Conservation (phyloP, 2,888 invertebrate genomes). For the Ochlodes sylvanus region DNA sequence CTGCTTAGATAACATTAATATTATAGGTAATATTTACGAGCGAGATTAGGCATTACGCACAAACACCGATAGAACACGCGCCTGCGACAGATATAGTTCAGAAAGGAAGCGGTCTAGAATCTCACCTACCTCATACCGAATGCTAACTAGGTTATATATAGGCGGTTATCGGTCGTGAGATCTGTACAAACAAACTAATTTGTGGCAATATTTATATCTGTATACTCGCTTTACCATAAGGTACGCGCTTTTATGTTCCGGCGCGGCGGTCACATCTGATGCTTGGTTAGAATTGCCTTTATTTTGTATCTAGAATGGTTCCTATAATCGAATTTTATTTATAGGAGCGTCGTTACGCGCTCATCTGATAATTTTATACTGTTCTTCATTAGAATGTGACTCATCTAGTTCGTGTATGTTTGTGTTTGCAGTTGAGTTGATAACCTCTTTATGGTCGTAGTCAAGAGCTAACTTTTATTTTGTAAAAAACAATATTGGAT, state of each 20-base stretch:
- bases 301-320: slow-evolving; percentile 5
- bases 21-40: neutral
- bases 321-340: slow-evolving; percentile 31
- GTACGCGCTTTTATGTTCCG: slow-evolving; percentile 57
- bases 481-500: too few species aligned
- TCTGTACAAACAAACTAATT: slow-evolving; percentile 70
- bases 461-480: too few species aligned
- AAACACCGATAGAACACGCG: neutral
- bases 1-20: too few species aligned
- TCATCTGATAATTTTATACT: slow-evolving; percentile 19
- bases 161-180: slow-evolving; percentile 54
- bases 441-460: neutral
- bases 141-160: slow-evolving; percentile 63
- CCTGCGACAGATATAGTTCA: slow-evolving; percentile 27
- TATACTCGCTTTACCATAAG: slow-evolving; percentile 50
- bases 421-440: neutral
- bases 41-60: neutral
- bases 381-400: neutral
- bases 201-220: slow-evolving; percentile 62
- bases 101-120: slow-evolving; percentile 40
- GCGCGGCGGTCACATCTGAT: slow-evolving; percentile 21
- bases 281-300: slow-evolving; percentile 18
- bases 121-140: slow-evolving; percentile 44
- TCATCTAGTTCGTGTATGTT: slow-evolving; percentile 14
- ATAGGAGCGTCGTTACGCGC: neutral